phyloP scores from a whole-genome alignment of 2,888 invertebrate genomes.

The Eupithecia pulchellata region DNA sequence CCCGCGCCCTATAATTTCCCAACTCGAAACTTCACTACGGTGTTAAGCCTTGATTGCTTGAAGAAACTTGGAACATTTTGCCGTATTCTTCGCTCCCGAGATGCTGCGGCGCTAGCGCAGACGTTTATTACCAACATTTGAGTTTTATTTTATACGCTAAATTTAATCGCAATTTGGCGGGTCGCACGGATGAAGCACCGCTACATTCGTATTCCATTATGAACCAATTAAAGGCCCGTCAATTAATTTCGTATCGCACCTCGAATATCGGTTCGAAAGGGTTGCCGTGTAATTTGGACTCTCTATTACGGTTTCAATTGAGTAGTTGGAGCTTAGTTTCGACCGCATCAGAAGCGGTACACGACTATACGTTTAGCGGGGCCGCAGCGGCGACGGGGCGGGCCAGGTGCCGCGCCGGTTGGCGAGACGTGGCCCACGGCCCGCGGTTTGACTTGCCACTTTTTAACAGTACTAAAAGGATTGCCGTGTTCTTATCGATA shows the following conservation, averaged over 20 bases:
- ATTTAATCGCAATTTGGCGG: constrained; percentile 48
- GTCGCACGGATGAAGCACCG: constrained; percentile 38
- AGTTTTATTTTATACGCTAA: constrained; percentile 69
- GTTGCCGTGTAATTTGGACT: constrained; percentile 76
- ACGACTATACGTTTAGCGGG: constrained; percentile 81
- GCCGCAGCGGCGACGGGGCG: constrained; percentile 46
- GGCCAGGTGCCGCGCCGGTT: constrained; percentile 52
- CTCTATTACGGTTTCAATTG: constrained; percentile 82
- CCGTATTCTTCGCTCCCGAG: constrained; percentile 84
- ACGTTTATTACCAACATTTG: constrained; percentile 81
- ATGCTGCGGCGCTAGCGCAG: constrained; percentile 78
- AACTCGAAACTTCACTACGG: constrained; percentile 85
- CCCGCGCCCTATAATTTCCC: constrained; percentile 83
- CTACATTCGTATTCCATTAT: constrained; percentile 59
- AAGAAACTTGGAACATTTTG: constrained; percentile 85
- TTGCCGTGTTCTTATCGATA: constrained; percentile 80
- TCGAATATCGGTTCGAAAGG: constrained; percentile 75
- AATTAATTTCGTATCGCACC: constrained; percentile 69
- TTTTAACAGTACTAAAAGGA: constrained; percentile 81
- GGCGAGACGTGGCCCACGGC: constrained; percentile 33
- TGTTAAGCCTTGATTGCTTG: constrained; percentile 86
- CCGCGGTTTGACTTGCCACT: constrained; percentile 72
- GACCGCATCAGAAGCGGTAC: constrained; percentile 74
- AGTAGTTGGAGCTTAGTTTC: constrained; percentile 79
- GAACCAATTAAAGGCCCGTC: constrained; percentile 58